phyloP scores from a whole-genome alignment of 1,140 invertebrate genomes.

The Tachypleus tridentatus region DNA sequence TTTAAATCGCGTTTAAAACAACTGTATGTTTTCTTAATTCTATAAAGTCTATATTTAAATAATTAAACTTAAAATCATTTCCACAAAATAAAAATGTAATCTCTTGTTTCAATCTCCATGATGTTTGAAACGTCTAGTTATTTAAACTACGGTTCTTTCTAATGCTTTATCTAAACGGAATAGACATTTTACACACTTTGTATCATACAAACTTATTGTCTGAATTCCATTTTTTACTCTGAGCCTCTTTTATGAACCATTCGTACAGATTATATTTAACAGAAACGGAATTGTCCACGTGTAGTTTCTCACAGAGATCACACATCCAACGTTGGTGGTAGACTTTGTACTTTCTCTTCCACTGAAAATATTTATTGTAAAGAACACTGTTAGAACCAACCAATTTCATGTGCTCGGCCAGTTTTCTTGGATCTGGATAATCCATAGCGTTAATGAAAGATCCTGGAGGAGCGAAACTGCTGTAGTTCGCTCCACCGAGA shows the following conservation, averaged over 20 bases:
- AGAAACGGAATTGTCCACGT: slow-evolving; percentile 3
- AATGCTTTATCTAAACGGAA: too few relatives aligned
- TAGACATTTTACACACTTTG: too few relatives aligned
- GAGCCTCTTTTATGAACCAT: slow-evolving; percentile 17
- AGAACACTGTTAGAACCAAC: slow-evolving; percentile 32
- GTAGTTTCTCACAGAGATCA: slow-evolving; percentile 20
- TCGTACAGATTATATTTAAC: slow-evolving; percentile 12
- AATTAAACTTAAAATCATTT: too few relatives aligned
- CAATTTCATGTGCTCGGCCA: slow-evolving; percentile 40
- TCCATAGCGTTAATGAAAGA: slow-evolving; percentile 17
- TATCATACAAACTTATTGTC: too few relatives aligned
- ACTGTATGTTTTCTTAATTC: too few relatives aligned
- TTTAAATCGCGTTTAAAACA: too few relatives aligned
- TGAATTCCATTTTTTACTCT: slow-evolving; percentile 11
- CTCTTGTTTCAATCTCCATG: too few relatives aligned
- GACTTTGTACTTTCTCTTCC: slow-evolving; percentile 23
- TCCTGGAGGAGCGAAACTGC: slow-evolving; percentile 10
- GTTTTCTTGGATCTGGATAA: slow-evolving; percentile 18
- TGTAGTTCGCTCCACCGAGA: slow-evolving; percentile 31
- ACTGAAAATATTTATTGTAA: slow-evolving; percentile 29
- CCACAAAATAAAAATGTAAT: too few relatives aligned
- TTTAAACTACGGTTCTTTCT: too few relatives aligned
- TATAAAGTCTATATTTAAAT: too few relatives aligned
- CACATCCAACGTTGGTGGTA: slow-evolving; percentile 23
- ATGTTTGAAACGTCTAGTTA: too few relatives aligned